Evolutionary conservation across 2,113 vertebrate species (phyloP).

Genomic region (Tringa solitaria): DNA sequence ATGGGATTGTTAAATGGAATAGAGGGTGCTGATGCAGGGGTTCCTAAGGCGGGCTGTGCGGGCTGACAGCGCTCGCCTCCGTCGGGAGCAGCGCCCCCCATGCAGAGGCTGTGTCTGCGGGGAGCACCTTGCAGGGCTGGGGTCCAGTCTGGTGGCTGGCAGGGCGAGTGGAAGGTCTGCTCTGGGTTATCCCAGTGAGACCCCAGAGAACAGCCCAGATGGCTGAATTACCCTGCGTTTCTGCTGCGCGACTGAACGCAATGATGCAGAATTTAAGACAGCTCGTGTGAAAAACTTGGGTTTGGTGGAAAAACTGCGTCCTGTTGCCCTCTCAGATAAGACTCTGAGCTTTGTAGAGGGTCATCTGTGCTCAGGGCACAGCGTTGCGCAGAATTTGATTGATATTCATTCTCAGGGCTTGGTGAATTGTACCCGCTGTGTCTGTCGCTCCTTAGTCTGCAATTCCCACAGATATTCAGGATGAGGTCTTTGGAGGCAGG

Average conservation of each 20-base stretch:
- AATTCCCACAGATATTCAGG: background rate
- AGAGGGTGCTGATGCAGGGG: background rate
- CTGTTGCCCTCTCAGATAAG: background rate
- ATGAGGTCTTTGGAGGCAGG: background rate
- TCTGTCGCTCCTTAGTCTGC: background rate
- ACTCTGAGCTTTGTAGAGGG: background rate
- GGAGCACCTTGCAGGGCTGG: background rate
- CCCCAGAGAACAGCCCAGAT: background rate
- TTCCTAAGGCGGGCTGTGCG: background rate
- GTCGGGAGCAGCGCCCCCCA: fast-evolving
- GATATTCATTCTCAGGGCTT: background rate
- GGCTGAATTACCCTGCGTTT: fast-evolving
- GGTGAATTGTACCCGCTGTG: background rate
- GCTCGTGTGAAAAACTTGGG: background rate
- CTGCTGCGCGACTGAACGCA: background rate
- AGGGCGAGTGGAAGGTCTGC: background rate
- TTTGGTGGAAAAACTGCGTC: background rate
- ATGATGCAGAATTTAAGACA: background rate
- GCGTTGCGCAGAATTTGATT: background rate
- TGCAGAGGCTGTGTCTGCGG: background rate
- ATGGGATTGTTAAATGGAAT: constrained; percentile 36
- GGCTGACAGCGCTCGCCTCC: fast-evolving
- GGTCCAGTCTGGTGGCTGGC: background rate
- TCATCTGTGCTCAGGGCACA: background rate
- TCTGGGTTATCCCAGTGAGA: background rate